These are phyloP conservation scores for Ptychodera flava DNA, from an alignment of 35 echinoderm and acorn worm genomes.

Conservation along the genomic window DNA sequence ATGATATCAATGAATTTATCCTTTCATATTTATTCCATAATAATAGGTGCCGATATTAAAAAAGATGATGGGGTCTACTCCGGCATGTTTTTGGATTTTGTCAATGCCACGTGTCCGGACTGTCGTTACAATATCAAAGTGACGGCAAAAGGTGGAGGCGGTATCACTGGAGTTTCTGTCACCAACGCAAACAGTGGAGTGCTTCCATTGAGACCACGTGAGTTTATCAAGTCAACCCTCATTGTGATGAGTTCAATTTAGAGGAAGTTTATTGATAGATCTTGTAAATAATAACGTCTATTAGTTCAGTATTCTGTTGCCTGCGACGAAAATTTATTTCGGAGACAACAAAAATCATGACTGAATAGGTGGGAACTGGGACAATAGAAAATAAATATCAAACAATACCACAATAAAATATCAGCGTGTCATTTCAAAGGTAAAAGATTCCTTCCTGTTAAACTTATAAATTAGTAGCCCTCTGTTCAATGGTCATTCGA, in stretches of 20 bases:
- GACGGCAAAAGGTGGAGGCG: background rate
- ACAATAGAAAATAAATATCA: too few species aligned
- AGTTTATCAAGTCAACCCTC: background rate
- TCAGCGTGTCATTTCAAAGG: too few species aligned
- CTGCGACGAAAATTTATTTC: background rate
- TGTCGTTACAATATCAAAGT: background rate
- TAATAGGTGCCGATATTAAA: conserved; percentile 25
- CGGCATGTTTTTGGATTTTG: background rate
- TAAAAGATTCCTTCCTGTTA: too few species aligned
- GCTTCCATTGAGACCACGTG: background rate
- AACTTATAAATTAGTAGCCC: too few species aligned
- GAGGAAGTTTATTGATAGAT: background rate
- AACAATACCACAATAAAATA: too few species aligned
- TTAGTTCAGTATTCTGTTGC: background rate
- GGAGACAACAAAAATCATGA: too few species aligned
- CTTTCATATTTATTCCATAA: too few species aligned
- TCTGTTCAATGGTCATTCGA: too few species aligned
- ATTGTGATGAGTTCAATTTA: background rate
- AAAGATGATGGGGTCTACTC: conserved; percentile 31
- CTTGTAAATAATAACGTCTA: background rate
- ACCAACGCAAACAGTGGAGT: background rate
- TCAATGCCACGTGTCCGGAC: background rate
- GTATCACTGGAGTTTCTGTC: background rate
- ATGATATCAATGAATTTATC: background rate
- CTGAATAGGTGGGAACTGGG: too few species aligned